Evolutionary conservation across 2,888 invertebrate genomes (phyloP).

Genomic region (Steinernema carpocapsae): DNA sequence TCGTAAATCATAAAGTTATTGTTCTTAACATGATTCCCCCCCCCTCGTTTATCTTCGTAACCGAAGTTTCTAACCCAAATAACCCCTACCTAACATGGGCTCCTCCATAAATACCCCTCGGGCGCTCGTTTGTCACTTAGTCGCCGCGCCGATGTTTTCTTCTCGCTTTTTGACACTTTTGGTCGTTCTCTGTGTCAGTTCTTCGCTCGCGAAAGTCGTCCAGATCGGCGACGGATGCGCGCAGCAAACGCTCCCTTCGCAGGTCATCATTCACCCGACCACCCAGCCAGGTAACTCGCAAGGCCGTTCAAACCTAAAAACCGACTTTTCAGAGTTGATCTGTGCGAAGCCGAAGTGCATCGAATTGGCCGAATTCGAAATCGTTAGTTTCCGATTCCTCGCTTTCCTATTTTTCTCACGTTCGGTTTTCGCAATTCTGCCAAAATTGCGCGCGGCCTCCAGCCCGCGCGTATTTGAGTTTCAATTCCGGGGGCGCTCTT

Average conservation of each 20-base stretch:
- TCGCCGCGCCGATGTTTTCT: not conserved
- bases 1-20: not conserved
- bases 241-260: not conserved
- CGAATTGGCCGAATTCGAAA: slow-evolving; percentile 13
- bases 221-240: slow-evolving; percentile 20
- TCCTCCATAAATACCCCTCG: not conserved
- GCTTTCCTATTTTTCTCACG: not conserved
- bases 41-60: not conserved
- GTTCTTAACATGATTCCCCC: not conserved
- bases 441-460: no score
- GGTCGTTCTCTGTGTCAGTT: not conserved
- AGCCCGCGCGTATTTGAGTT: no score
- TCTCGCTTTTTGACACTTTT: not conserved
- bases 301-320: no score
- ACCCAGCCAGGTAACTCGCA: slow-evolving; percentile 15
- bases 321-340: slow-evolving; percentile 15
- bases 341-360: slow-evolving; percentile 25
- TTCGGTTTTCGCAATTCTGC: no score
- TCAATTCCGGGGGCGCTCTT: no score
- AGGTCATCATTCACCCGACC: slow-evolving; percentile 24
- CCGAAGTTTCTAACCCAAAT: slow-evolving; percentile 27
- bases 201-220: not conserved
- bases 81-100: not conserved
- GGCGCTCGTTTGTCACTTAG: no score
- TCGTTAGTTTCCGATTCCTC: slow-evolving; percentile 1